phyloP scores from a whole-genome alignment of 2,113 vertebrate genomes.

The Chionodraco myersi region DNA sequence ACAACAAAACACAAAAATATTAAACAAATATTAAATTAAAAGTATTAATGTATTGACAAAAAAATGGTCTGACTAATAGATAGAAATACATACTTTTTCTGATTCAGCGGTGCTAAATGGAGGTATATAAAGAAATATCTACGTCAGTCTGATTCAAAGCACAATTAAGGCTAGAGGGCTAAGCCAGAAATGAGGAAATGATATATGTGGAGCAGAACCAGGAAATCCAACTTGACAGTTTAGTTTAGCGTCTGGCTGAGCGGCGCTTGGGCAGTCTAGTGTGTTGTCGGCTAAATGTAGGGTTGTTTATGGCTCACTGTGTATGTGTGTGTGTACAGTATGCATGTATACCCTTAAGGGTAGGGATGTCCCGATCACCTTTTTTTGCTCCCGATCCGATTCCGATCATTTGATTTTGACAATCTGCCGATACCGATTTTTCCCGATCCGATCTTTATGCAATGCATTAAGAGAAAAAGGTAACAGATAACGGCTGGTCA shows the following conservation, averaged over 20 bases:
- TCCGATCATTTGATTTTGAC: too few relatives aligned
- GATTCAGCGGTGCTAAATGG: background rate
- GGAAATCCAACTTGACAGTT: constrained; percentile 52
- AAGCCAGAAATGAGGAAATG: background rate
- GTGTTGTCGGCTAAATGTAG: constrained; percentile 58
- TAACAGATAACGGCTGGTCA: too few relatives aligned
- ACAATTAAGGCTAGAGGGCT: background rate
- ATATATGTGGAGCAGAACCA: constrained; percentile 1
- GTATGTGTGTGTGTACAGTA: constrained; percentile 27
- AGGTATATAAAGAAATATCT: background rate
- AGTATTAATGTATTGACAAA: background rate
- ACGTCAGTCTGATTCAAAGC: constrained; percentile 3
- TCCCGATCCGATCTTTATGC: too few relatives aligned
- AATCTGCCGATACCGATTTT: too few relatives aligned
- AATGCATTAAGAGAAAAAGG: too few relatives aligned
- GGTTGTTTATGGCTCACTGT: constrained; percentile 50
- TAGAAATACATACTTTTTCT: background rate
- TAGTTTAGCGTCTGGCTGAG: constrained; percentile 42
- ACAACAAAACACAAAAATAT: background rate
- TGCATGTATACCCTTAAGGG: constrained; percentile 29
- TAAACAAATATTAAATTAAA: background rate
- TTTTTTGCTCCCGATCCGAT: too few relatives aligned
- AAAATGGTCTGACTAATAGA: background rate
- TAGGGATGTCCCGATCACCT: too few relatives aligned
- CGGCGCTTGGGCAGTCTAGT: constrained; percentile 45